Evolutionary conservation across 2,888 invertebrate genomes (phyloP).

Genomic region (Drosophila affinis): DNA sequence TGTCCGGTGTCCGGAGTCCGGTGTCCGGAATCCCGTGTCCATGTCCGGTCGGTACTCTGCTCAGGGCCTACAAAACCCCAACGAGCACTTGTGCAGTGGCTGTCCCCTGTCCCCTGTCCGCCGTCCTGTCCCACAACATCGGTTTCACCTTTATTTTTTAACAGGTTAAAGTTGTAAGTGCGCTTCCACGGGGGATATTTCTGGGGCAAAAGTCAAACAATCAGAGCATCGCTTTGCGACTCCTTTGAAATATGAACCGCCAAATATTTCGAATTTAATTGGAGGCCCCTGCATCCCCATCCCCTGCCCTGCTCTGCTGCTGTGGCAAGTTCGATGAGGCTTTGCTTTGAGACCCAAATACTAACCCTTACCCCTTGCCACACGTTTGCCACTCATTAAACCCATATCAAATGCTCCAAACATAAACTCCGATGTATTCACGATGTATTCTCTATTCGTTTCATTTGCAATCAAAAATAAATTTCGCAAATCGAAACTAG

Average conservation of each 20-base stretch:
- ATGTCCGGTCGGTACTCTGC: neutral
- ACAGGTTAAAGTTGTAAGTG: slow-evolving; percentile 1
- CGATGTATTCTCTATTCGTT: slow-evolving; percentile 21
- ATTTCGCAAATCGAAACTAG: slow-evolving; percentile 75
- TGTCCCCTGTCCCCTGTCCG: neutral
- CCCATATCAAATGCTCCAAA: slow-evolving; percentile 20
- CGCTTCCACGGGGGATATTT: neutral
- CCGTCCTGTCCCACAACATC: neutral
- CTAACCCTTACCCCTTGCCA: neutral
- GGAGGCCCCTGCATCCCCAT: neutral
- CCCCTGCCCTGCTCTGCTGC: too few species aligned
- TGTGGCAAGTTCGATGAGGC: too few species aligned
- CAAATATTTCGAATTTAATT: slow-evolving; percentile 13
- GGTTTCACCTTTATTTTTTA: slow-evolving; percentile 1
- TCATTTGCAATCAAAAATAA: slow-evolving; percentile 54
- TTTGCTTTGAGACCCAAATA: neutral
- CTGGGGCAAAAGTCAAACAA: neutral
- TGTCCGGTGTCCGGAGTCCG: slow-evolving; percentile 59
- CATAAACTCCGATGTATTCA: neutral
- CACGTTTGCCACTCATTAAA: slow-evolving; percentile 8
- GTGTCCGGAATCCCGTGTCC: neutral
- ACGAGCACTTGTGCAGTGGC: neutral
- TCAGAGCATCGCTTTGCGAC: neutral
- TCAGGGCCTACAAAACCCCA: neutral
- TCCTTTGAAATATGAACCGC: slow-evolving; percentile 13